phyloP scores from a whole-genome alignment of 2,113 vertebrate genomes.

The Nymphicus hollandicus region DNA sequence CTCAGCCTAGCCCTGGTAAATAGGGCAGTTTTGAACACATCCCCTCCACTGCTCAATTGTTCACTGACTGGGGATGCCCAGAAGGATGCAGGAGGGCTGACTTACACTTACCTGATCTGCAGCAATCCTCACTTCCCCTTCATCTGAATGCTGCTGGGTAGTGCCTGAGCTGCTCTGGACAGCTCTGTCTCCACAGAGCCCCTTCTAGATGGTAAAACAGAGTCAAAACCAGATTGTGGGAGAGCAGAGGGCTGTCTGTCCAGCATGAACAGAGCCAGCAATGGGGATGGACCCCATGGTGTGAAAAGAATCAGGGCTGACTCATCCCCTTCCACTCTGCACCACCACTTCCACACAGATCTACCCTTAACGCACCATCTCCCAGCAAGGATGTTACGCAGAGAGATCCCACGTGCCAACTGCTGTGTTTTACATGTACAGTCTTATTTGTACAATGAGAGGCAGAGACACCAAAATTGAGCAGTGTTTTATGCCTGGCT shows the following conservation, averaged over 20 bases:
- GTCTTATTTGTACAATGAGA: background rate
- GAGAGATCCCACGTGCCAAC: background rate
- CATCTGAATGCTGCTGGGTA: background rate
- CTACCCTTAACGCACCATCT: background rate
- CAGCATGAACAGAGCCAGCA: background rate
- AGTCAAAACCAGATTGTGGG: background rate
- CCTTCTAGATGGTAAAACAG: background rate
- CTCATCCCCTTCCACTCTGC: background rate
- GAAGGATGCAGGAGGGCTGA: background rate
- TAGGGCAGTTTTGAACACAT: background rate
- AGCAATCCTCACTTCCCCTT: background rate
- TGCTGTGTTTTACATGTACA: background rate
- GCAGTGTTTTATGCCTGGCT: background rate
- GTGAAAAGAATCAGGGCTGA: background rate
- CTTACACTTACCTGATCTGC: background rate
- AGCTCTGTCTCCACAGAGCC: background rate
- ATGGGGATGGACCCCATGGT: accelerated
- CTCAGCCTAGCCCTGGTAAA: background rate
- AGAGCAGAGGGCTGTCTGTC: background rate
- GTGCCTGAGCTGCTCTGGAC: background rate
- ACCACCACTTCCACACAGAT: background rate
- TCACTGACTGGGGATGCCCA: background rate
- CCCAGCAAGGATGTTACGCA: background rate
- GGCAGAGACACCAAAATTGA: background rate
- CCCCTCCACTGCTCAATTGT: background rate